Percentiles rank a stretch among this genome's conserved stretches.
Conservation (phyloP, 2,113 vertebrate genomes). For the Mesitornis unicolor region DNA sequence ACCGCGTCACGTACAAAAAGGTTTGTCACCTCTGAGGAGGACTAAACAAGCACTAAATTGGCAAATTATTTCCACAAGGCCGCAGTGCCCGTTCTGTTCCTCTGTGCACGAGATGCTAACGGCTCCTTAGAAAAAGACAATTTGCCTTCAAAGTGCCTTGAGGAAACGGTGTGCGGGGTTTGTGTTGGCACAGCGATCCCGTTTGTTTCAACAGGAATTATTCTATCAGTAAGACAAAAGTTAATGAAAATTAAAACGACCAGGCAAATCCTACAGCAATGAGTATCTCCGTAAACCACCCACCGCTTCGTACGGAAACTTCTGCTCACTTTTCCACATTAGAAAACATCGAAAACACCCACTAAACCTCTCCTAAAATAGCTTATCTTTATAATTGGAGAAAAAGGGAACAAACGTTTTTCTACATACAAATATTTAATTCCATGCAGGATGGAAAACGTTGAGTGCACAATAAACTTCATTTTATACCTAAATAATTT, state of each 20-base stretch:
- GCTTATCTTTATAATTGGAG: conserved; percentile 27
- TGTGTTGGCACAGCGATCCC: background rate
- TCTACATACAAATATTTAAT: conserved; percentile 64
- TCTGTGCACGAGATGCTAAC: background rate
- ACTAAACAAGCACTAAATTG: conserved; percentile 13
- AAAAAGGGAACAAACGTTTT: conserved; percentile 46
- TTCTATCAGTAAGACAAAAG: conserved; percentile 12
- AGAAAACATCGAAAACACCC: conserved; percentile 32
- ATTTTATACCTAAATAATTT: conserved; percentile 52
- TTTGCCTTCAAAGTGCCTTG: background rate
- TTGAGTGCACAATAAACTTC: conserved; percentile 46
- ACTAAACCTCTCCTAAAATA: conserved; percentile 18
- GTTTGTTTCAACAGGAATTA: background rate
- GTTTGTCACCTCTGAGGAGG: background rate
- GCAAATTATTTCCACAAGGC: conserved; percentile 41
- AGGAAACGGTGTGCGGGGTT: conserved; percentile 16
- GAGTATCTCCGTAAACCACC: conserved; percentile 14
- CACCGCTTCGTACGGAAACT: conserved; percentile 10
- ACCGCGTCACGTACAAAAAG: background rate
- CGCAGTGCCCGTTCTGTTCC: background rate
- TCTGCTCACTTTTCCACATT: background rate
- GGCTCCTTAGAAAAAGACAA: background rate
- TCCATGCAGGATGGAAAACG: conserved; percentile 65
- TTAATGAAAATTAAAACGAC: conserved; percentile 52
- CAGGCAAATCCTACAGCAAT: conserved; percentile 53